Base-by-base conservation (phyloP, 1,140 invertebrate species). In the Trachymyrmex septentrionalis region DNA sequence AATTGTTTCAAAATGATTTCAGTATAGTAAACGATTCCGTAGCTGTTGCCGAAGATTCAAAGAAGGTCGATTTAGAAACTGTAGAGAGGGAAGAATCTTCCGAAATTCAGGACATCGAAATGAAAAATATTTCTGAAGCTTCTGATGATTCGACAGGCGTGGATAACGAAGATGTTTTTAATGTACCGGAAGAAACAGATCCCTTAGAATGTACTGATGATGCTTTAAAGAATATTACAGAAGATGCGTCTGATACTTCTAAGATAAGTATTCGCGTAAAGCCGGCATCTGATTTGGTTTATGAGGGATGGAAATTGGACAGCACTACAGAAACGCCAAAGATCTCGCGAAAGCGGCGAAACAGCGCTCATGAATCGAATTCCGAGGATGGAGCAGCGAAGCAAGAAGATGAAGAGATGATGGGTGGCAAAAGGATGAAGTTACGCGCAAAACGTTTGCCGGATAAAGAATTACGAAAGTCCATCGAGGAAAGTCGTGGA, bases 381-480 rank as follows among this genome's bases (percentile, higher is more conserved):
- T 91, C 92, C 0, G 94, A 95, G 5, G 94, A 95, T 5, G 30
- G 61, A 0, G 21, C 63, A 6, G 6, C 66, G 66, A 72, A 89
- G 44, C 59, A 81, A 27, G n/a, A 90, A 44, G 27, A 85, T 12
- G 73, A 88, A 82, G 86, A 76, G 85, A 93, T 14, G 91, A 95
- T 63, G 93, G 34, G 92, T 93, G n/a, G 95, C 1, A 97, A 97
- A 85, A 93, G 96, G 14, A 95, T 96, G 87, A 96, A 95, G 73
- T 93, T 96, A 64, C 92, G 96, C 3, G 95, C 94, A 0, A 96
- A 96, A 87, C 92, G 95, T 19, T 85, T 93, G 1, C 91, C 96
- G 0, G 96, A 97, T 88, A 91, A 93, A 5, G 94, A 96, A 19
- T 82, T 96, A 6, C 92, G 96, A 21, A 96, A 96, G 73, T 96